Evolutionary conservation across 64 coral and sea anemone species (phyloP).

Genomic region (Montipora capricornis): DNA sequence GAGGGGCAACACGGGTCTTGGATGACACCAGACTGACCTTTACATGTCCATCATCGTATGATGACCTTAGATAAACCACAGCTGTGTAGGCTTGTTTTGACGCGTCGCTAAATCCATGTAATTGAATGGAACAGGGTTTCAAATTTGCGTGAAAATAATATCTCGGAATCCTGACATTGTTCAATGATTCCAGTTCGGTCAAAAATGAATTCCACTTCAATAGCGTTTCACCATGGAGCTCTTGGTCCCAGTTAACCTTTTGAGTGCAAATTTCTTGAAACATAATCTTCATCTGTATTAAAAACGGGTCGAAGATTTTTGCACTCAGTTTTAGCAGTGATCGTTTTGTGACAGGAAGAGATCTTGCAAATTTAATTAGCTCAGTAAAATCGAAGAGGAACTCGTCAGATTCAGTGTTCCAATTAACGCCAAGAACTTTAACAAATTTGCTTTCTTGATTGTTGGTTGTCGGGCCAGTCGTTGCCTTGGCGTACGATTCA

Average conservation of each 20-base stretch:
- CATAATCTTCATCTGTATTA: constrained; percentile 10
- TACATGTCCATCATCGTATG: neutral
- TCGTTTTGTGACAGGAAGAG: neutral
- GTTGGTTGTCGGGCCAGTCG: neutral
- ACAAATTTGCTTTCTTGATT: neutral
- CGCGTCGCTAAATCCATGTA: constrained; percentile 14
- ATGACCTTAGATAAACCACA: constrained; percentile 1
- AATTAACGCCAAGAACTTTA: neutral
- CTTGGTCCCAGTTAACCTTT: neutral
- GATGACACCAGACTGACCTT: neutral
- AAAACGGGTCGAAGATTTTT: neutral
- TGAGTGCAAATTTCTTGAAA: neutral
- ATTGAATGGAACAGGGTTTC: neutral
- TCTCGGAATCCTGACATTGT: neutral
- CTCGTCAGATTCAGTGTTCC: neutral
- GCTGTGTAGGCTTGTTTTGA: constrained; percentile 32
- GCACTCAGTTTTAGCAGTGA: neutral
- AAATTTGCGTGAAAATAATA: neutral
- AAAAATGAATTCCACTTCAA: too few species aligned
- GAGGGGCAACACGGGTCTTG: neutral
- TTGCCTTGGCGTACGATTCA: constrained; percentile 62
- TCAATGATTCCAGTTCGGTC: neutral
- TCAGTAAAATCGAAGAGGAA: neutral
- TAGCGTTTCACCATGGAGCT: neutral
- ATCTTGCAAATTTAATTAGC: neutral